Conservation (phyloP, 2,888 invertebrate species). For the Eudemis profundana region DNA sequence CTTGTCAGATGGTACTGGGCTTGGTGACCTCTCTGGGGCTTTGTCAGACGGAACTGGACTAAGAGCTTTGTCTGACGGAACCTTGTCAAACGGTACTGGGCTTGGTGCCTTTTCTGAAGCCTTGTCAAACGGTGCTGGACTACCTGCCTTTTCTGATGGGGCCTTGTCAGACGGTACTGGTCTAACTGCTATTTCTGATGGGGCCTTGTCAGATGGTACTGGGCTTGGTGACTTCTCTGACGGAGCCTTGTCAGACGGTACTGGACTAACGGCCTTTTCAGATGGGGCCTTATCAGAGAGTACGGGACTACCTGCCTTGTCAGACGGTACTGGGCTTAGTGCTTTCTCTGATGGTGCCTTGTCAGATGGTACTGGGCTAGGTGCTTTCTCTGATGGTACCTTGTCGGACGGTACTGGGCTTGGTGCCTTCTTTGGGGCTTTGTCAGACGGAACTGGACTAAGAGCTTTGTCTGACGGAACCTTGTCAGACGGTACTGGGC, state of each 20-base stretch:
- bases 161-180: constrained; percentile 26
- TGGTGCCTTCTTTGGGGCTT: constrained; percentile 21
- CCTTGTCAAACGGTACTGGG: constrained; percentile 35
- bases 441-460: constrained; percentile 11
- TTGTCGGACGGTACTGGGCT: constrained; percentile 16
- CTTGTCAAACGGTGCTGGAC: constrained; percentile 1
- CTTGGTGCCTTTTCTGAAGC: constrained; percentile 28
- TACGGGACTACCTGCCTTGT: background rate
- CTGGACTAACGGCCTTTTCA: constrained; percentile 4
- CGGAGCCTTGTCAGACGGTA: constrained; percentile 27
- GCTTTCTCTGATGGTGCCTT: constrained; percentile 44
- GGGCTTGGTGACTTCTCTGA: constrained; percentile 24
- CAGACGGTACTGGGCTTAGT: constrained; percentile 26
- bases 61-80: background rate
- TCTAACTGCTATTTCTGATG: constrained; percentile 33
- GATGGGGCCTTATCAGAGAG: background rate
- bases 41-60: constrained; percentile 6
- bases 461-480: constrained; percentile 27
- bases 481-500: constrained; percentile 36
- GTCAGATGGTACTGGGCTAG: constrained; percentile 11
- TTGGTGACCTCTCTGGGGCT: too few species aligned
- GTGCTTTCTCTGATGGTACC: constrained; percentile 18
- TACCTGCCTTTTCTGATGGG: background rate
- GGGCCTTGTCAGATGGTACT: constrained; percentile 29
- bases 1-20: background rate